These are phyloP conservation scores for Diplolepis rosae DNA, from an alignment of 2,888 invertebrate genomes.

Conservation along the genomic window DNA sequence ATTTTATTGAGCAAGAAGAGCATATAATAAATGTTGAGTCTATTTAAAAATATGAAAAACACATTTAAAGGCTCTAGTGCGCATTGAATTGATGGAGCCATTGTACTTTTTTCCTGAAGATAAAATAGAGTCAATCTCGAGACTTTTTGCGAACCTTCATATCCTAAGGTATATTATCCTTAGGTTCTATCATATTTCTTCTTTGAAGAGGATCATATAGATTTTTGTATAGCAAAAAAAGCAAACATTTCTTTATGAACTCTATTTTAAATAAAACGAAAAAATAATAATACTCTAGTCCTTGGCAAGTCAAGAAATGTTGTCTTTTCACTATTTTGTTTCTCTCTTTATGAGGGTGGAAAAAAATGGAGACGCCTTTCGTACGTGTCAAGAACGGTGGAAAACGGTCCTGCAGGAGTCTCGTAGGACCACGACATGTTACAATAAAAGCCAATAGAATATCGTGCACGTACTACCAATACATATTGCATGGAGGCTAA, in stretches of 20 bases:
- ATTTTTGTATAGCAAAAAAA: neutral
- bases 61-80: conserved; percentile 2
- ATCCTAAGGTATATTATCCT: conserved; percentile 23
- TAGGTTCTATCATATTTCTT: conserved; percentile 28
- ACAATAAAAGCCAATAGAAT: conserved; percentile 30
- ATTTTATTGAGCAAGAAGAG: too few relatives aligned
- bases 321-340: neutral
- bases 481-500: conserved; percentile 29
- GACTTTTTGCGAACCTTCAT: conserved; percentile 15
- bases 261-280: neutral
- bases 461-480: conserved; percentile 27
- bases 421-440: conserved; percentile 13
- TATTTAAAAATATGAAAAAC: neutral
- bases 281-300: conserved; percentile 1
- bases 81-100: conserved; percentile 3
- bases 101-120: conserved; percentile 19
- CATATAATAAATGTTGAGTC: neutral
- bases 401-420: conserved; percentile 5
- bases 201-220: conserved; percentile 6
- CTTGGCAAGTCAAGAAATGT: neutral
- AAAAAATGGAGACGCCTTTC: conserved; percentile 19
- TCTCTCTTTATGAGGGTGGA: neutral
- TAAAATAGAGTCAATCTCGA: conserved; percentile 22
- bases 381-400: conserved; percentile 12
- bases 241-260: neutral